Conservation (phyloP, 2,113 vertebrate species). For the Dromiciops gliroides region DNA sequence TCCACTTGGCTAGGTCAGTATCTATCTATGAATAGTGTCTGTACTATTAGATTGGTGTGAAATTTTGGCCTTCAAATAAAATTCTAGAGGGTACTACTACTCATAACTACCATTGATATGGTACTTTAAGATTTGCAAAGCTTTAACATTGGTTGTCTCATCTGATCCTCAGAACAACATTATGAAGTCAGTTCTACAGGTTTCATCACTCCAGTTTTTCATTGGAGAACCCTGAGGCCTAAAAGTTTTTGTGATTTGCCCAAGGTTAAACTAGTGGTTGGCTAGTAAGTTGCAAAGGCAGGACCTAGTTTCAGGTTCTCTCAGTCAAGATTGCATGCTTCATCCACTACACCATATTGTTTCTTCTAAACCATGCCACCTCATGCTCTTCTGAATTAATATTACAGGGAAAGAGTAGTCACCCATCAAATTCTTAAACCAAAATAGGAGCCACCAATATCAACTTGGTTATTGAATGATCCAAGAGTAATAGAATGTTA, state of each 20-base stretch:
- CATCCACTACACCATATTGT: not conserved
- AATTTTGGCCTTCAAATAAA: not conserved
- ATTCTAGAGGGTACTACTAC: not conserved
- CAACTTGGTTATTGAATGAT: not conserved
- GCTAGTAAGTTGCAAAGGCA: not conserved
- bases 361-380: not conserved
- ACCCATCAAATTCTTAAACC: not conserved
- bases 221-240: not conserved
- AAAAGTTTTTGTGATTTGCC: not conserved
- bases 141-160: not conserved
- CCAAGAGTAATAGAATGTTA: not conserved
- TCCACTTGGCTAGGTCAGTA: not conserved
- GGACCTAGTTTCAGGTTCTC: not conserved
- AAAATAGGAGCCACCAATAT: not conserved
- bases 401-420: not conserved
- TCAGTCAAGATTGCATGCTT: not conserved
- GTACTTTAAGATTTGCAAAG: not conserved
- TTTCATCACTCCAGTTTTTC: not conserved
- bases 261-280: not conserved
- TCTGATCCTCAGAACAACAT: not conserved
- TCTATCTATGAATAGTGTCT: not conserved
- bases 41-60: not conserved
- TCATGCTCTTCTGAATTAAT: not conserved
- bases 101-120: not conserved
- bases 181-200: not conserved